A percentile compares a stretch with the other conserved stretches of the same genome.
Evolutionary conservation across 2,888 invertebrate genomes (phyloP).

Genomic region (Spatulosminthurus flaviceps): DNA sequence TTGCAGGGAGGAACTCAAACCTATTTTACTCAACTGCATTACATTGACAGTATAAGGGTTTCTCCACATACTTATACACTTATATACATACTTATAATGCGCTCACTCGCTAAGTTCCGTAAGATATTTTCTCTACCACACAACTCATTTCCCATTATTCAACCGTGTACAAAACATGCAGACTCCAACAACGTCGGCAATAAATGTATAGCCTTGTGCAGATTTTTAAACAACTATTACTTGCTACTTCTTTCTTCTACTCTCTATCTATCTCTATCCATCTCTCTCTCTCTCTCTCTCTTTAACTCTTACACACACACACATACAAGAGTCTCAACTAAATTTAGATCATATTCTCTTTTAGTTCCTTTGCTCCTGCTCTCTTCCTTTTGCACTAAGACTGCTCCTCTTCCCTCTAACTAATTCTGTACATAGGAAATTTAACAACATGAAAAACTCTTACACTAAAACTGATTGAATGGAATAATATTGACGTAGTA

Average conservation of each 20-base stretch:
- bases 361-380: conserved; percentile 13
- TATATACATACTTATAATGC: too few relatives aligned
- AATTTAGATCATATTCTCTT: conserved; percentile 42
- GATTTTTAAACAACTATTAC: conserved; percentile 39
- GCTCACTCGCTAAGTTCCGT: background rate
- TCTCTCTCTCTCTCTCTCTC: background rate
- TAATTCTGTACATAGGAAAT: background rate
- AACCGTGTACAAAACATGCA: conserved; percentile 41
- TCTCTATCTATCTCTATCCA: background rate
- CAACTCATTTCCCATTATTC: conserved; percentile 50
- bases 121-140: conserved; percentile 24
- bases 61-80: background rate
- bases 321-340: conserved; percentile 38
- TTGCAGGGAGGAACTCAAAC: conserved; percentile 43
- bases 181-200: conserved; percentile 41
- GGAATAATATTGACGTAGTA: too few relatives aligned
- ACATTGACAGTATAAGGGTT: background rate
- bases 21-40: conserved; percentile 42
- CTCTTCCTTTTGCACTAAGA: background rate
- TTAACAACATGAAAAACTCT: background rate
- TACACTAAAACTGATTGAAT: too few relatives aligned
- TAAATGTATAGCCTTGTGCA: conserved; percentile 48
- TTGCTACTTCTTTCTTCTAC: background rate
- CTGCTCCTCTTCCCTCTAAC: too few relatives aligned
- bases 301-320: background rate